These are phyloP conservation scores for Bos indicus DNA, from an alignment of 2,113 vertebrate species.

Conservation along the genomic window DNA sequence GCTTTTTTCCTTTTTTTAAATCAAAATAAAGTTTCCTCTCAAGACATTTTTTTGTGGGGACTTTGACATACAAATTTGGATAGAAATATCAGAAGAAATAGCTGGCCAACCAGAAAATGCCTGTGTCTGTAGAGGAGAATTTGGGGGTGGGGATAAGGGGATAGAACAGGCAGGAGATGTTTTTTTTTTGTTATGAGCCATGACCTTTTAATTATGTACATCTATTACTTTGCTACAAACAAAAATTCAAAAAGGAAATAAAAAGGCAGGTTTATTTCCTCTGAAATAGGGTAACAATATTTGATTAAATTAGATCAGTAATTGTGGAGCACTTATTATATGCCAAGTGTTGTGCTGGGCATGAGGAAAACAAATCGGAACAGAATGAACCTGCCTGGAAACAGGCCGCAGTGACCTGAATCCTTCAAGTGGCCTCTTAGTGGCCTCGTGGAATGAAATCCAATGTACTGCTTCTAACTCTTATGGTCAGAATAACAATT, in stretches of 20 bases:
- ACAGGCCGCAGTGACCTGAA: background rate
- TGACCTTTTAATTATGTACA: background rate
- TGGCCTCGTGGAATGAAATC: background rate
- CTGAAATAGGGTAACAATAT: background rate
- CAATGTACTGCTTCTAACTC: background rate
- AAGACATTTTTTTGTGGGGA: background rate
- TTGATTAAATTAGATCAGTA: background rate
- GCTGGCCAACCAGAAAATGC: background rate
- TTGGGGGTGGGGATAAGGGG: background rate
- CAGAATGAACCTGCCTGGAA: background rate
- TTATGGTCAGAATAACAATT: background rate
- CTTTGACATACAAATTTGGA: background rate
- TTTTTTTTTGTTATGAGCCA: background rate
- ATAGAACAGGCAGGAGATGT: background rate
- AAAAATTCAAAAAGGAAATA: background rate
- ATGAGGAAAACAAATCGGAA: background rate
- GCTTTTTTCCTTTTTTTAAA: background rate
- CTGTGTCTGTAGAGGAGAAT: background rate
- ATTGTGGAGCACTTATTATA: background rate
- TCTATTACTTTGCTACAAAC: background rate
- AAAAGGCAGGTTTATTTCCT: background rate
- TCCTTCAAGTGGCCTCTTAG: background rate
- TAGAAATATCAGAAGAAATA: background rate
- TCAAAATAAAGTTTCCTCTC: background rate
- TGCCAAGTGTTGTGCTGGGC: background rate